These are phyloP conservation scores for Alosa sapidissima DNA, from an alignment of 2,797 vertebrate species.

Conservation along the genomic window DNA sequence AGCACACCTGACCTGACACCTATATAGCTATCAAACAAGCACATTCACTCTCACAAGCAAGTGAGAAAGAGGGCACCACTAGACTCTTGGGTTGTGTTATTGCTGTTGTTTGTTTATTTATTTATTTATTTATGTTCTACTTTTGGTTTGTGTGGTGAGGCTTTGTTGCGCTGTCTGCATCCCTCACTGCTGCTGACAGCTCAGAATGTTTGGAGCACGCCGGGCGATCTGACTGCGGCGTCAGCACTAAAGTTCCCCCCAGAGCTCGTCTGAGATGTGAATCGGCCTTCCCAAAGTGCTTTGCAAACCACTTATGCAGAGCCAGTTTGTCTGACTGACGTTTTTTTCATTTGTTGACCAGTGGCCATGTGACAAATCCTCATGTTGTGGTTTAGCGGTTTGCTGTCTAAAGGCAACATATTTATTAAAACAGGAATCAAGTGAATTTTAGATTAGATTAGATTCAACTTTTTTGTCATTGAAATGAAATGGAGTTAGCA, in stretches of 20 bases:
- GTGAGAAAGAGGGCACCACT: not conserved
- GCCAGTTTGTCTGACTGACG: conserved; percentile 3
- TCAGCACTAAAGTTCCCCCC: conserved; percentile 61
- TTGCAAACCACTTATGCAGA: conserved; percentile 39
- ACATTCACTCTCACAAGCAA: not conserved
- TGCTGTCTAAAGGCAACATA: conserved; percentile 27
- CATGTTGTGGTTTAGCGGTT: conserved; percentile 9
- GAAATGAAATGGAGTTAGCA: too few species aligned
- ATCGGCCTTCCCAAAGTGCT: conserved; percentile 48
- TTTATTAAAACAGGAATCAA: not conserved
- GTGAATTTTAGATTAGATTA: not conserved
- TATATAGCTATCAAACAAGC: not conserved
- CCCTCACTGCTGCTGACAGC: conserved; percentile 59
- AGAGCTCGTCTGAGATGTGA: conserved; percentile 50
- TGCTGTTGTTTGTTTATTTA: conserved; percentile 32
- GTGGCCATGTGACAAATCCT: conserved; percentile 10
- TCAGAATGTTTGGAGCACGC: conserved; percentile 39
- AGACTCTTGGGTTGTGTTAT: conserved; percentile 25
- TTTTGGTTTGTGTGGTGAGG: conserved; percentile 53
- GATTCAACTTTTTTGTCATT: too few species aligned
- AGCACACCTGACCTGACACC: not conserved
- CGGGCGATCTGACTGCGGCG: conserved; percentile 49
- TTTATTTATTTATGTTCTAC: not conserved
- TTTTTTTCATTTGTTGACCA: conserved; percentile 4
- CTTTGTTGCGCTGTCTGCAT: conserved; percentile 32